Conservation (phyloP, 1,140 invertebrate genomes). For the Heliconius hermathena region DNA sequence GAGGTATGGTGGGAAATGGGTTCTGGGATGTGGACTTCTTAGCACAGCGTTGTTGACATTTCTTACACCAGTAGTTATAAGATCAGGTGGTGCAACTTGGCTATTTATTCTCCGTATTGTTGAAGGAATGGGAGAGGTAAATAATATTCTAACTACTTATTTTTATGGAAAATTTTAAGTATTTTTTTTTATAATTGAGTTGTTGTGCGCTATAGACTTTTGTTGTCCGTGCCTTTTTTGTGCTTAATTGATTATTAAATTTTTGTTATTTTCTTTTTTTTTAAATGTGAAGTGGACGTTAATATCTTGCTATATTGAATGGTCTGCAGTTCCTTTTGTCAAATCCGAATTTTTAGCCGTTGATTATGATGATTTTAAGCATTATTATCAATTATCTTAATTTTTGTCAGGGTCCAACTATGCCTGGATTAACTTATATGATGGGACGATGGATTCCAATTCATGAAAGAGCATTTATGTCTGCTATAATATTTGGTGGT, state of each 20-base stretch:
- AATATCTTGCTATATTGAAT: no score
- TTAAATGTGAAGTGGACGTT: no score
- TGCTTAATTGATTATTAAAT: no score
- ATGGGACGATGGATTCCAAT: slow-evolving; percentile 88
- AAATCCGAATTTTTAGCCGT: no score
- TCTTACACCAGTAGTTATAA: slow-evolving; percentile 76
- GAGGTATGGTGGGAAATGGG: slow-evolving; percentile 82
- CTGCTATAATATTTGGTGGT: slow-evolving; percentile 87
- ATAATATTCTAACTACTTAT: not conserved
- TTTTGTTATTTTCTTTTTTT: no score
- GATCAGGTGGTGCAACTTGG: slow-evolving; percentile 79
- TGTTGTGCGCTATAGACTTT: no score
- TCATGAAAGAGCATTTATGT: slow-evolving; percentile 86
- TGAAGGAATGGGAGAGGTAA: slow-evolving; percentile 85
- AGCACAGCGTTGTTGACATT: slow-evolving; percentile 84
- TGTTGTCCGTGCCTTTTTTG: no score
- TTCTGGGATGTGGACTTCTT: slow-evolving; percentile 84
- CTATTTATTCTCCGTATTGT: slow-evolving; percentile 85
- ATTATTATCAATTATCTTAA: not conserved
- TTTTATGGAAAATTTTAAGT: not conserved
- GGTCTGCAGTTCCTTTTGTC: no score
- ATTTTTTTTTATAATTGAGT: no score
- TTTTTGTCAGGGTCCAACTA: slow-evolving; percentile 85
- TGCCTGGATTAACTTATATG: slow-evolving; percentile 88
- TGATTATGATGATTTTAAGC: no score